These are phyloP conservation scores for Melanocharis versteri DNA, from an alignment of 2,113 vertebrate genomes.

Conservation along the genomic window DNA sequence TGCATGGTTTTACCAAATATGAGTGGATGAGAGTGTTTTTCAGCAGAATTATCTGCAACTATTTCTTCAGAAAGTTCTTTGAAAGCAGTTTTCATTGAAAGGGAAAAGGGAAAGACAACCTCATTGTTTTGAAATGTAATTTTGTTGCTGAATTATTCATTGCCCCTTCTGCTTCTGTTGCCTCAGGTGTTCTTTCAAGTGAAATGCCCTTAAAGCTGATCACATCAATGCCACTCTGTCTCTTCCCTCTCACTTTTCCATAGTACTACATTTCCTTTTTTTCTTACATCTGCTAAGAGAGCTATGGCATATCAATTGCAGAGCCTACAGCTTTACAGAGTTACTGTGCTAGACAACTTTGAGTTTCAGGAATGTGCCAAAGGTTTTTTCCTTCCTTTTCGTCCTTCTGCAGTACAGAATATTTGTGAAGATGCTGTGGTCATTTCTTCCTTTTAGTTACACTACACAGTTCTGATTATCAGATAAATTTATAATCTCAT, in stretches of 20 bases:
- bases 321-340: not conserved
- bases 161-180: slow-evolving; percentile 32
- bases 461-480: not conserved
- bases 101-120: not conserved
- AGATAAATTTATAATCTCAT: slow-evolving; percentile 39
- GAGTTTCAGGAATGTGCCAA: not conserved
- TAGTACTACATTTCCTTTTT: not conserved
- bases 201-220: slow-evolving; percentile 45
- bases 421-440: not conserved
- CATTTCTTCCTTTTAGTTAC: not conserved
- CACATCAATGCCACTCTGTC: slow-evolving; percentile 17
- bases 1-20: not conserved
- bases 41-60: not conserved
- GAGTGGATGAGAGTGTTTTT: not conserved
- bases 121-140: slow-evolving; percentile 42
- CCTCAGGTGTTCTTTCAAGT: slow-evolving; percentile 42
- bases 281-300: not conserved
- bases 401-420: not conserved
- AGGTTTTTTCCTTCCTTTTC: not conserved
- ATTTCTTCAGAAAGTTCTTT: not conserved
- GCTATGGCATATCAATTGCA: not conserved
- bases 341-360: not conserved
- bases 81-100: not conserved
- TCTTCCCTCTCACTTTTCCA: not conserved
- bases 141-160: slow-evolving; percentile 62